Evolutionary conservation across 1,140 invertebrate species (phyloP).

Genomic region (Temnothorax curvispinosus): DNA sequence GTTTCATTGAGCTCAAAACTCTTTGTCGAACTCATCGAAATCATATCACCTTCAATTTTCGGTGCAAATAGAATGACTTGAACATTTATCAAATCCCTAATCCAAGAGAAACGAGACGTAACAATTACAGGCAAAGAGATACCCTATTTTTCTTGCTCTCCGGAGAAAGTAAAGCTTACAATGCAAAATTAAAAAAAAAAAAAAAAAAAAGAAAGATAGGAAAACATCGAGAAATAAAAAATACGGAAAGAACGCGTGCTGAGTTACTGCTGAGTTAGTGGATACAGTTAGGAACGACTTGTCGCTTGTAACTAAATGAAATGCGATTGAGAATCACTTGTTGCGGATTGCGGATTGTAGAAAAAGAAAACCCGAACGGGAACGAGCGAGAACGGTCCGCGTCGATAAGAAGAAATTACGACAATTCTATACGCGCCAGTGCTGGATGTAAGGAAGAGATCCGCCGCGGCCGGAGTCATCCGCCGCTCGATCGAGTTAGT

Average conservation of each 20-base stretch:
- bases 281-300: constrained; percentile 31
- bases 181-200: constrained; percentile 17
- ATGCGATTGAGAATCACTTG: constrained; percentile 28
- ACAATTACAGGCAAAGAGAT: neutral
- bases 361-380: neutral
- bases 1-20: constrained; percentile 10
- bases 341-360: neutral
- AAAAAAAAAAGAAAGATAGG: constrained; percentile 8
- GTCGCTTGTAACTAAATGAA: constrained; percentile 4
- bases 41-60: constrained; percentile 1
- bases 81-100: neutral
- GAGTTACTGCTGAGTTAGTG: neutral
- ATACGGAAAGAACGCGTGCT: neutral
- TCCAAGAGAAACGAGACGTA: neutral
- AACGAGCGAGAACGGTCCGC: constrained; percentile 16
- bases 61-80: constrained; percentile 5
- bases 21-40: neutral
- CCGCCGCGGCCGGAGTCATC: constrained; percentile 59
- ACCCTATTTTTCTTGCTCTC: neutral
- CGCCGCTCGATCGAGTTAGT: constrained; percentile 67
- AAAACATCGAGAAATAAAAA: neutral
- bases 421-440: constrained; percentile 50
- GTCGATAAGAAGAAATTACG: constrained; percentile 6
- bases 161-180: neutral
- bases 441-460: constrained; percentile 65